A percentile compares a stretch with the other conserved stretches of the same genome.
phyloP scores from a whole-genome alignment of 2,113 vertebrate genomes.

The Gobio gobio region DNA sequence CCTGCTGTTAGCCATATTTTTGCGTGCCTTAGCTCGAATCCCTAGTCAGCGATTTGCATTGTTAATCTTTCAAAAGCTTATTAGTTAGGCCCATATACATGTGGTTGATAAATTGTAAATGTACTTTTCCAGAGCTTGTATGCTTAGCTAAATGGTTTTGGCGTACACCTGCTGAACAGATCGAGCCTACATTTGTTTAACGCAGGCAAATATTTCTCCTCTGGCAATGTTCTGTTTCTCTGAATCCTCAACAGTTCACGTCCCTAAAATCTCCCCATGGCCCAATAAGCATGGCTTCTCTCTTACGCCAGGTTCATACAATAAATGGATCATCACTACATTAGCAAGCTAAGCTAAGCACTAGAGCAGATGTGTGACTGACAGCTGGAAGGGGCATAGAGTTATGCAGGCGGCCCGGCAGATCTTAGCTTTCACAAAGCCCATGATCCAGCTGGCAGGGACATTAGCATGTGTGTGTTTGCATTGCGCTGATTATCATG shows the following conservation, averaged over 20 bases:
- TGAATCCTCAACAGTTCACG: slow-evolving; percentile 46
- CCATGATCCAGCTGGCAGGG: slow-evolving; percentile 66
- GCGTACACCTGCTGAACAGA: slow-evolving; percentile 51
- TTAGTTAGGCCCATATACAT: slow-evolving; percentile 25
- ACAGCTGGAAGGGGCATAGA: slow-evolving; percentile 65
- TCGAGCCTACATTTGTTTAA: slow-evolving; percentile 34
- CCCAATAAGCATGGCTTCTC: slow-evolving; percentile 40
- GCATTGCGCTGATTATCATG: slow-evolving; percentile 62
- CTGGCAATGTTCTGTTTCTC: slow-evolving; percentile 44
- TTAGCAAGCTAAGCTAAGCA: slow-evolving; percentile 67
- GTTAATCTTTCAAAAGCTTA: slow-evolving; percentile 44
- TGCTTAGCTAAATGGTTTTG: slow-evolving; percentile 11
- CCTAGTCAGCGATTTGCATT: slow-evolving; percentile 27
- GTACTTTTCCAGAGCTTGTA: slow-evolving; percentile 34
- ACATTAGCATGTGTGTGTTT: slow-evolving; percentile 68
- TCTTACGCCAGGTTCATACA: slow-evolving; percentile 25
- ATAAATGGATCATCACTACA: slow-evolving; percentile 72
- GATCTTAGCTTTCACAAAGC: slow-evolving; percentile 65
- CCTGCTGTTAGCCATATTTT: slow-evolving; percentile 26
- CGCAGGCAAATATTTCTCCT: slow-evolving; percentile 18
- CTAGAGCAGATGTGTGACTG: slow-evolving; percentile 71
- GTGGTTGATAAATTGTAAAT: slow-evolving; percentile 37
- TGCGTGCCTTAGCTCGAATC: neutral
- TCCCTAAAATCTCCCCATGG: slow-evolving; percentile 45
- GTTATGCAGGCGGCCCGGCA: slow-evolving; percentile 58